Evolutionary conservation across 2,113 vertebrate species (phyloP).

Genomic region (Falco punctatus): DNA sequence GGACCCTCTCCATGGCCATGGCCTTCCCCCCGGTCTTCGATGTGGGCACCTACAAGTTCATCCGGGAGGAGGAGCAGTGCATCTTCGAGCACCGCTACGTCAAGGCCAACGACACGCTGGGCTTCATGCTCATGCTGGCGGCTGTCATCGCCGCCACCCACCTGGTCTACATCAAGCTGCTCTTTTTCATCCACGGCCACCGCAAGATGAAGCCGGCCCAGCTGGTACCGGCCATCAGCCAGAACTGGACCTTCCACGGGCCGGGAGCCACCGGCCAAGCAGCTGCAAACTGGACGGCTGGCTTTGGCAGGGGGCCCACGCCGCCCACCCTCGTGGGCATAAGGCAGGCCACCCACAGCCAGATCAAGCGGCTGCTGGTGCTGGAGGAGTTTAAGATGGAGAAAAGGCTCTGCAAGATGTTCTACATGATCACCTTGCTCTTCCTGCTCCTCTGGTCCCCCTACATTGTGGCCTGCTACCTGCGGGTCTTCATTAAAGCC

Average conservation of each 20-base stretch:
- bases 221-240: constrained; percentile 93
- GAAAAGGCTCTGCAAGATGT: constrained; percentile 96
- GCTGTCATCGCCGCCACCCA: constrained; percentile 91
- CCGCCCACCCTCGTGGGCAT: constrained; percentile 95
- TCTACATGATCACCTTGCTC: constrained; percentile 92
- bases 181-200: constrained; percentile 95
- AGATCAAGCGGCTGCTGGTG: constrained; percentile 90
- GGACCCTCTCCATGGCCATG: constrained; percentile 94
- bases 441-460: constrained; percentile 94
- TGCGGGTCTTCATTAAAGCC: constrained; percentile 88
- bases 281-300: constrained; percentile 96
- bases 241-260: constrained; percentile 97
- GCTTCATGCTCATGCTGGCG: constrained; percentile 93
- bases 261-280: constrained; percentile 95
- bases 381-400: constrained; percentile 97
- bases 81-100: constrained; percentile 93
- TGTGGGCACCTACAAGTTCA: constrained; percentile 90
- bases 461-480: constrained; percentile 92
- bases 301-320: constrained; percentile 93
- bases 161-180: constrained; percentile 91
- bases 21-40: constrained; percentile 94
- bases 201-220: constrained; percentile 97
- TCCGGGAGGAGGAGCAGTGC: constrained; percentile 93
- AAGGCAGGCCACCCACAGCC: constrained; percentile 85
- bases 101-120: constrained; percentile 92